phyloP scores from a whole-genome alignment of 2,888 invertebrate species.

The Folsomia manolachei region DNA sequence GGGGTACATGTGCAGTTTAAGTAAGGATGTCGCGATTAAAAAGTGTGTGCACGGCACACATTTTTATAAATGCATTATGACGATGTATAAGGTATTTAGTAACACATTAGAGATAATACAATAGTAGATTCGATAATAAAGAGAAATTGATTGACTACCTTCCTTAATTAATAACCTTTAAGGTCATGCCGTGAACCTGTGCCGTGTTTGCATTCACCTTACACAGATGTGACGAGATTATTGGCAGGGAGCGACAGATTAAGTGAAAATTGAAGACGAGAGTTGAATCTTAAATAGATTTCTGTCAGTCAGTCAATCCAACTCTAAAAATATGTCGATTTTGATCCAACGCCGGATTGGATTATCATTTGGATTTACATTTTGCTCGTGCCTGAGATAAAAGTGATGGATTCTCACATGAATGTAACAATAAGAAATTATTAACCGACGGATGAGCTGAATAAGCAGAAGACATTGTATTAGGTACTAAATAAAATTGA shows the following conservation, averaged over 20 bases:
- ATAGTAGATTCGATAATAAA: background rate
- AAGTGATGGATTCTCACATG: background rate
- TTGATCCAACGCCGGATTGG: background rate
- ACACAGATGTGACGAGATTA: background rate
- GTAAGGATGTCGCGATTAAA: too few relatives aligned
- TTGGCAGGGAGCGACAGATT: conserved; percentile 12
- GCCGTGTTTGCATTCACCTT: too few relatives aligned
- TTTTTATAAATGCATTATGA: too few relatives aligned
- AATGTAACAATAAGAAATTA: background rate
- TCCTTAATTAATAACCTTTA: conserved; percentile 14
- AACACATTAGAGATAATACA: background rate
- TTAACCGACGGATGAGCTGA: too few relatives aligned
- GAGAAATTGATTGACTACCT: conserved; percentile 8
- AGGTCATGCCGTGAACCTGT: conserved; percentile 4
- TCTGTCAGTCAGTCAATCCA: background rate
- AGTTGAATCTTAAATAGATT: conserved; percentile 10
- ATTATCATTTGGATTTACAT: background rate
- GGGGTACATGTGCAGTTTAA: too few relatives aligned
- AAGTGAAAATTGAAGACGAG: conserved; percentile 16
- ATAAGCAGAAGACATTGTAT: background rate
- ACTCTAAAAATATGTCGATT: background rate
- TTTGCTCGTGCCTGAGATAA: background rate
- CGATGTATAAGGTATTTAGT: too few relatives aligned
- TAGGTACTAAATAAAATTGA: background rate
- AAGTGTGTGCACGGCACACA: too few relatives aligned